These are phyloP conservation scores for Caenorhabditis macrosperma DNA, from an alignment of 2,888 invertebrate genomes.

Conservation along the genomic window DNA sequence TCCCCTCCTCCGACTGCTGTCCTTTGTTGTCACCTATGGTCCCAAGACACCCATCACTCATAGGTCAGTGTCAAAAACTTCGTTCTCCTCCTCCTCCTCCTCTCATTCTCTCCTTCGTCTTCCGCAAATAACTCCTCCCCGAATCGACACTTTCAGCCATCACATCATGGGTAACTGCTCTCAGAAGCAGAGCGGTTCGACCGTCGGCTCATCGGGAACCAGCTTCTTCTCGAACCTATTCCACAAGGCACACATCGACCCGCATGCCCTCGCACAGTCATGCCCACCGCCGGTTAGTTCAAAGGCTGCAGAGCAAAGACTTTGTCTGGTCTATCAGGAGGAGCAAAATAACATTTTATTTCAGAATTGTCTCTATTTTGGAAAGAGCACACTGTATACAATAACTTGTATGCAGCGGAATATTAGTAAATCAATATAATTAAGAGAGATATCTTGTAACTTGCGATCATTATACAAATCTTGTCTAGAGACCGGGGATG, in stretches of 20 bases:
- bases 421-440: no score
- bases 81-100: background rate
- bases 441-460: no score
- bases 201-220: conserved; percentile 53
- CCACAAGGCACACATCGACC: conserved; percentile 75
- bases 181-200: conserved; percentile 63
- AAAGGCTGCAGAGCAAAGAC: no score
- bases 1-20: background rate
- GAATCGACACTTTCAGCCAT: conserved; percentile 14
- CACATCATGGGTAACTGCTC: conserved; percentile 59
- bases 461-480: no score
- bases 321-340: no score
- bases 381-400: no score
- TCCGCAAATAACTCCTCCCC: background rate
- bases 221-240: conserved; percentile 72
- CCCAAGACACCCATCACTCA: conserved; percentile 21
- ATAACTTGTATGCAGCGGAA: no score
- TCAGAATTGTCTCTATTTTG: no score
- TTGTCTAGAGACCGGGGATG: no score
- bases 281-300: conserved; percentile 74
- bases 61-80: background rate
- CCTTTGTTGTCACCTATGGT: conserved; percentile 21
- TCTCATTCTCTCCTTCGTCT: background rate
- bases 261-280: conserved; percentile 73
- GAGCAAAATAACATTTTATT: no score